phyloP scores from a whole-genome alignment of 2,797 vertebrate species.

The Artibeus lituratus region DNA sequence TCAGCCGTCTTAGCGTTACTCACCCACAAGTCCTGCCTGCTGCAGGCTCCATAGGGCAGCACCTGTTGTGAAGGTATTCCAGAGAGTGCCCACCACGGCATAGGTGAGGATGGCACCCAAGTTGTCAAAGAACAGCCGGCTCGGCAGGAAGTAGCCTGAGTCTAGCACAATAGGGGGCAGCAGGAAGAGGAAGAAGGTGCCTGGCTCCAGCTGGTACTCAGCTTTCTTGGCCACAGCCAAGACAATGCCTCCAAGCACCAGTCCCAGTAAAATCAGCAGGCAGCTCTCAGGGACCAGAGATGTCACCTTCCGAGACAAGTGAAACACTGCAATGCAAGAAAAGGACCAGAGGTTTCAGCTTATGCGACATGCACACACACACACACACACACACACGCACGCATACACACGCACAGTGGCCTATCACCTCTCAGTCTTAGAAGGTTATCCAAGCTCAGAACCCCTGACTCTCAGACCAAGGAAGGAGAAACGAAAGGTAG shows the following conservation, averaged over 20 bases:
- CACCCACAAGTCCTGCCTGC: conserved; percentile 90
- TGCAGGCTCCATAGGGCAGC: conserved; percentile 91
- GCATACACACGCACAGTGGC: neutral
- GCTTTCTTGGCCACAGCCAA: conserved; percentile 94
- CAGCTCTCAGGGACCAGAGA: conserved; percentile 94
- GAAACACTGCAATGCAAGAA: conserved; percentile 89
- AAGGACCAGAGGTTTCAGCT: neutral
- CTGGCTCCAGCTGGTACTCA: conserved; percentile 94
- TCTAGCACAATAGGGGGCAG: conserved; percentile 95
- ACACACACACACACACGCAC: rapidly evolving
- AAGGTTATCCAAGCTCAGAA: neutral
- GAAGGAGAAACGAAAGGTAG: neutral
- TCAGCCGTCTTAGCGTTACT: conserved; percentile 60
- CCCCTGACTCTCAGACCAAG: neutral
- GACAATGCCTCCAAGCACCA: conserved; percentile 93
- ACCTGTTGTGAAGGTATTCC: conserved; percentile 95
- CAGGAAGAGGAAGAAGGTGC: conserved; percentile 97
- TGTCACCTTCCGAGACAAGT: conserved; percentile 94
- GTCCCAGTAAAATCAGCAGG: conserved; percentile 93
- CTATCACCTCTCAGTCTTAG: neutral
- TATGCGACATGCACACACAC: rapidly evolving
- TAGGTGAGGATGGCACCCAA: conserved; percentile 95
- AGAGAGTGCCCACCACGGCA: conserved; percentile 94
- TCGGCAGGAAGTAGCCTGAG: conserved; percentile 97
- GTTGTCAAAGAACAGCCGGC: conserved; percentile 95